Percentiles rank a stretch among this genome's conserved stretches.
Evolutionary conservation across 2,797 vertebrate genomes (phyloP).

Genomic region (Melanotaenia maccullochi): DNA sequence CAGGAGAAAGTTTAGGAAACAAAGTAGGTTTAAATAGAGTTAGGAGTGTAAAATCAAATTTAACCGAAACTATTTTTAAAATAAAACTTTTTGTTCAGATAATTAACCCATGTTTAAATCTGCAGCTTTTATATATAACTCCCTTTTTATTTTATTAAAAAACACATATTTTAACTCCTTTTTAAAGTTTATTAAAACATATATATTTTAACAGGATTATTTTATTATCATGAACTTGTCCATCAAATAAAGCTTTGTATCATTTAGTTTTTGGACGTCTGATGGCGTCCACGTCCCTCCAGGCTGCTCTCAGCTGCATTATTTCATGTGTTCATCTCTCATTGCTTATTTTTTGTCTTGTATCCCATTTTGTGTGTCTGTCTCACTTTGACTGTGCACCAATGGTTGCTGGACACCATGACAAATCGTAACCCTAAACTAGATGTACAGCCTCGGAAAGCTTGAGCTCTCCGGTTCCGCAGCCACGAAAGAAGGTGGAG

Average conservation of each 20-base stretch:
- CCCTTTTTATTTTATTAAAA: too few relatives aligned
- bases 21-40: background rate
- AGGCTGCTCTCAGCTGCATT: constrained; percentile 24
- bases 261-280: background rate
- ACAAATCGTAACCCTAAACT: constrained; percentile 72
- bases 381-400: constrained; percentile 62
- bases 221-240: background rate
- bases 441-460: constrained; percentile 93
- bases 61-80: background rate
- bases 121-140: background rate
- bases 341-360: constrained; percentile 63
- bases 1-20: too few relatives aligned
- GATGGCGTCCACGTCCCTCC: background rate
- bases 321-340: constrained; percentile 58
- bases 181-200: too few relatives aligned
- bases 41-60: background rate
- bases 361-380: constrained; percentile 55
- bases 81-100: too few relatives aligned
- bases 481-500: constrained; percentile 90
- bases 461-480: constrained; percentile 88
- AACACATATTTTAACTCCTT: background rate
- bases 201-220: background rate
- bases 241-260: background rate
- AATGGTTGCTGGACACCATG: constrained; percentile 51
- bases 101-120: background rate